phyloP scores from a whole-genome alignment of 2,888 invertebrate species.

The Formica aserva region DNA sequence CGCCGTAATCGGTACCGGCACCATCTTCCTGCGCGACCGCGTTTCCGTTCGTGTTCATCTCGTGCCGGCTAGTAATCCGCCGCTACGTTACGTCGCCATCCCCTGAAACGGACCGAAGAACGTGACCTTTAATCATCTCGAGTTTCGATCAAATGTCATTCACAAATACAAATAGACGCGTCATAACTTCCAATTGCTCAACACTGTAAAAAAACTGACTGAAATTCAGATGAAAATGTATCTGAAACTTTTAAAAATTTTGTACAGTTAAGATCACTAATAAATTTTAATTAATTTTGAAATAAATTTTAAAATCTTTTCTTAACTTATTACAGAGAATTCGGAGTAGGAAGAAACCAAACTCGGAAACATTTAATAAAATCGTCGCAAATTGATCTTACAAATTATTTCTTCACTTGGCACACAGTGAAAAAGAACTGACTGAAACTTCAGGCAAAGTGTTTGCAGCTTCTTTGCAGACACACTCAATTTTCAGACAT shows the following conservation, averaged over 20 bases:
- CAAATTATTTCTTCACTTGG: background rate
- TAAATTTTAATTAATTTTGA: background rate
- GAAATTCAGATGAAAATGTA: too few relatives aligned
- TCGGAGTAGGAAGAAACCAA: too few relatives aligned
- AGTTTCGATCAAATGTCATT: background rate
- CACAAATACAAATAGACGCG: background rate
- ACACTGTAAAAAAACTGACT: too few relatives aligned
- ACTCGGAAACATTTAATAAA: background rate
- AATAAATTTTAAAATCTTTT: background rate
- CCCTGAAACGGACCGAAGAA: conserved; percentile 31
- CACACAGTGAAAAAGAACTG: too few relatives aligned
- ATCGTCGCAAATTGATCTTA: background rate
- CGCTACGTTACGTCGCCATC: conserved; percentile 59
- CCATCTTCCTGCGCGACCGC: conserved; percentile 81
- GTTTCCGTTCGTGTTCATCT: conserved; percentile 83
- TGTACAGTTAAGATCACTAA: too few relatives aligned
- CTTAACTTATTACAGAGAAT: background rate
- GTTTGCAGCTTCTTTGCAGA: too few relatives aligned
- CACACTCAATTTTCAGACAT: too few relatives aligned
- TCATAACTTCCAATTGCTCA: too few relatives aligned
- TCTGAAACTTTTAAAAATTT: too few relatives aligned
- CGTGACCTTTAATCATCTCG: background rate
- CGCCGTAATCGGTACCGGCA: conserved; percentile 86
- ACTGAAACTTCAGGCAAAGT: too few relatives aligned
- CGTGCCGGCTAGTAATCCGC: conserved; percentile 66